Percentiles rank a stretch among this genome's conserved stretches.
These are phyloP conservation scores for Sitodiplosis mosellana DNA, from an alignment of 1,140 invertebrate species.

Conservation along the genomic window DNA sequence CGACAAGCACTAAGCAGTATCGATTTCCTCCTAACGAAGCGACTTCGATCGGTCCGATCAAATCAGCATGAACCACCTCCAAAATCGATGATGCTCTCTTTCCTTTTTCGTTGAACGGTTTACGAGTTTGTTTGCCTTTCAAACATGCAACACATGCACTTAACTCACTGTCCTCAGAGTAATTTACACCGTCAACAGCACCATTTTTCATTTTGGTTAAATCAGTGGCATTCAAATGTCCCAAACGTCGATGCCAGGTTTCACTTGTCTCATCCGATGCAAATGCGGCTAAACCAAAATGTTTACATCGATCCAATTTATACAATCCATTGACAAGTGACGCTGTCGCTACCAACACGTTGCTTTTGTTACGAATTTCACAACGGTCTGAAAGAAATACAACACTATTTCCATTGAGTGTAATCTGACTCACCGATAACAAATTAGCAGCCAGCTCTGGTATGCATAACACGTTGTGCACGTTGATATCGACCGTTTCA, in stretches of 20 bases:
- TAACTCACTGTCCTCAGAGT: constrained; percentile 8
- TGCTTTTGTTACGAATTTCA: neutral
- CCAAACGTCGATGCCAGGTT: constrained; percentile 6
- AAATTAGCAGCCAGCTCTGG: constrained; percentile 3
- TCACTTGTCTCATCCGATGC: neutral
- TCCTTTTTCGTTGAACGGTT: constrained; percentile 13
- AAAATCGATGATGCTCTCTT: constrained; percentile 12
- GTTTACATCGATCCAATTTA: too few relatives aligned
- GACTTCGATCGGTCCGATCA: constrained; percentile 25
- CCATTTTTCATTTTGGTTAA: constrained; percentile 2
- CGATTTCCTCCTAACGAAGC: constrained; percentile 15
- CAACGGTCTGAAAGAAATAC: constrained; percentile 1
- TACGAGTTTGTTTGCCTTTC: constrained; percentile 19
- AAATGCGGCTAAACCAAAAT: too few relatives aligned
- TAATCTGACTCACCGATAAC: constrained; percentile 3
- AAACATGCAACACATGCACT: constrained; percentile 19
- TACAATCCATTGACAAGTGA: constrained; percentile 1
- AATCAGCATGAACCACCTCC: constrained; percentile 25
- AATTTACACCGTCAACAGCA: constrained; percentile 1
- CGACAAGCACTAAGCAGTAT: constrained; percentile 24
- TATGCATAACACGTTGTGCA: constrained; percentile 3
- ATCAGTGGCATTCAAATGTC: constrained; percentile 1
- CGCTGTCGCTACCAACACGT: neutral
- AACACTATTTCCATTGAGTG: constrained; percentile 1
- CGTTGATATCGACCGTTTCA: constrained; percentile 7